Conservation (phyloP, 2,113 vertebrate species). For the Rallus limicola region DNA sequence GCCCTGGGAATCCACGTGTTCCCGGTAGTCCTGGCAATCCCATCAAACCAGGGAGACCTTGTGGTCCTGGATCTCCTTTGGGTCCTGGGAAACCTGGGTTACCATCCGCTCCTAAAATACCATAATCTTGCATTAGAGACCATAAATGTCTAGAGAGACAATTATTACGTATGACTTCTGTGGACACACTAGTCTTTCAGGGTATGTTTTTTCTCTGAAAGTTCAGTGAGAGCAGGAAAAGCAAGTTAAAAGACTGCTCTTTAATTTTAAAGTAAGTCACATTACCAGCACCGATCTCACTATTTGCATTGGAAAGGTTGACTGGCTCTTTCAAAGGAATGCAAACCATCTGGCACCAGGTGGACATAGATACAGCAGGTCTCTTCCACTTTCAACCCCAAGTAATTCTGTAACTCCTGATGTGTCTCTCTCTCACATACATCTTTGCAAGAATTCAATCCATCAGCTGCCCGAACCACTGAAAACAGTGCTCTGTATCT, state of each 20-base stretch:
- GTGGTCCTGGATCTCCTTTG: conserved; percentile 82
- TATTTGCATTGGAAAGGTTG: background rate
- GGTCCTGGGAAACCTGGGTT: conserved; percentile 85
- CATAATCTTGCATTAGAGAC: background rate
- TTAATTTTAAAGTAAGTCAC: background rate
- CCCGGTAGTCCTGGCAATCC: conserved; percentile 77
- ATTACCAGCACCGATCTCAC: background rate
- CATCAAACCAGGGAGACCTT: conserved; percentile 74
- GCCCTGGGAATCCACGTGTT: conserved; percentile 78
- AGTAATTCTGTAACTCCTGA: background rate
- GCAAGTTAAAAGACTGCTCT: background rate
- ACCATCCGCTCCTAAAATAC: conserved; percentile 78
- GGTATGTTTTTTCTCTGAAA: background rate
- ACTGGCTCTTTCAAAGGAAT: background rate
- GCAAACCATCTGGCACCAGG: background rate
- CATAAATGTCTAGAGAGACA: background rate
- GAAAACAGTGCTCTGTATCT: background rate
- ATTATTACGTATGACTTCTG: background rate
- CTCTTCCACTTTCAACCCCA: background rate
- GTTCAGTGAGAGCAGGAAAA: background rate
- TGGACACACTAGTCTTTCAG: background rate
- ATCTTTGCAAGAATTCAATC: background rate
- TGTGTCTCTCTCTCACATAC: background rate
- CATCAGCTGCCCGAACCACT: background rate
- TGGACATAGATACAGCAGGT: background rate